These are phyloP conservation scores for Athene cunicularia DNA, from an alignment of 2,113 vertebrate species.

Conservation along the genomic window DNA sequence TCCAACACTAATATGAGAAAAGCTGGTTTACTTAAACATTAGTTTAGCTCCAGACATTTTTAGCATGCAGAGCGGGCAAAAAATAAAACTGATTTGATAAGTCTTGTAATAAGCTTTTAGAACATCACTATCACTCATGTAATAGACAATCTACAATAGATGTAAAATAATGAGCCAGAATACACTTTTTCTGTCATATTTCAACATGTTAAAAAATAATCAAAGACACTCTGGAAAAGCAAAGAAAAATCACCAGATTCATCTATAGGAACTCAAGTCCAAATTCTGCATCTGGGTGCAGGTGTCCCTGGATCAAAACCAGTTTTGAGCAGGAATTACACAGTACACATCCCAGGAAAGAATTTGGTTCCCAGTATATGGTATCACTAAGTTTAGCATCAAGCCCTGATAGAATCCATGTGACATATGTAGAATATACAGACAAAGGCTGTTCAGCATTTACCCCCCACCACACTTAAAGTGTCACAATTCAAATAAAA, in stretches of 20 bases:
- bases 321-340: constrained; percentile 30
- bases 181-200: neutral
- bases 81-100: constrained; percentile 46
- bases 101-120: constrained; percentile 55
- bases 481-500: neutral
- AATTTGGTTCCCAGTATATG: constrained; percentile 28
- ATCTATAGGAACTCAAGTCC: neutral
- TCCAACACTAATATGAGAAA: neutral
- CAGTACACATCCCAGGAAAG: constrained; percentile 8
- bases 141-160: constrained; percentile 47
- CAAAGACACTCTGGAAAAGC: constrained; percentile 20
- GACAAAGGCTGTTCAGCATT: constrained; percentile 2
- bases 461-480: neutral
- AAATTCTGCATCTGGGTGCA: constrained; percentile 33
- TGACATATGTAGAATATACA: neutral
- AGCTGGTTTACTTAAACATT: neutral
- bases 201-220: neutral
- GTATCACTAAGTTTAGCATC: constrained; percentile 24
- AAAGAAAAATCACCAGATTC: constrained; percentile 36
- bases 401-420: constrained; percentile 39
- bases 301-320: neutral
- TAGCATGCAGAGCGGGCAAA: constrained; percentile 57
- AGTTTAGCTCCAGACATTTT: constrained; percentile 40
- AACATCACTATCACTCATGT: constrained; percentile 48
- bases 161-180: constrained; percentile 35